Evolutionary conservation across 1,140 invertebrate genomes (phyloP).

Genomic region (Dufourea novaeangliae): DNA sequence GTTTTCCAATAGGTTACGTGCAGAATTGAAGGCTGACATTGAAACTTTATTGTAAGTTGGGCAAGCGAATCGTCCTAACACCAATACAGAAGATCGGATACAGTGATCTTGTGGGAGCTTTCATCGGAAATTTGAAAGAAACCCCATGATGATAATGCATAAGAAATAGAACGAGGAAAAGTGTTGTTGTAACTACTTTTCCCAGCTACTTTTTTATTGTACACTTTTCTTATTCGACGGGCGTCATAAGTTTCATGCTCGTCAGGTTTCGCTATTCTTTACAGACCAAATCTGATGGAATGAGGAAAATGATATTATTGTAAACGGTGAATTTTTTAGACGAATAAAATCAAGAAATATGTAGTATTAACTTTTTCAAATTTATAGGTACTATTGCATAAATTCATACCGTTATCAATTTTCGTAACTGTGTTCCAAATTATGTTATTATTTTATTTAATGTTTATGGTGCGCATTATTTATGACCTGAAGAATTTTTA

Average conservation of each 20-base stretch:
- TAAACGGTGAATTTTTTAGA: too few species aligned
- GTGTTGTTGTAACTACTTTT: conserved; percentile 61
- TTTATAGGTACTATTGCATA: too few species aligned
- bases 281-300: not conserved
- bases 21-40: conserved; percentile 62
- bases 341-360: too few species aligned
- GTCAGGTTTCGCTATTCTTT: conserved; percentile 1
- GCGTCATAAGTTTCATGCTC: conserved; percentile 21
- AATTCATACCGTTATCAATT: too few species aligned
- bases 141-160: conserved; percentile 57
- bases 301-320: not conserved
- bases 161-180: conserved; percentile 70
- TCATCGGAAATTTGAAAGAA: conserved; percentile 11
- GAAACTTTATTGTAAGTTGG: conserved; percentile 45
- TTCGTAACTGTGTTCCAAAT: too few species aligned
- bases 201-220: conserved; percentile 56
- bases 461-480: too few species aligned
- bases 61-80: conserved; percentile 32
- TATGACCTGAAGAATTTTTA: too few species aligned
- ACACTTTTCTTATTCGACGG: conserved; percentile 40
- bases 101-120: conserved; percentile 40
- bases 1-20: not conserved
- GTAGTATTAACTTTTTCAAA: too few species aligned
- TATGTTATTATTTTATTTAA: too few species aligned
- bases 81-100: conserved; percentile 40